Evolutionary conservation across 2,797 vertebrate species (phyloP), one percentile per base, ranked within the genome.

Genomic region (Choloepus didactylus): DNA sequence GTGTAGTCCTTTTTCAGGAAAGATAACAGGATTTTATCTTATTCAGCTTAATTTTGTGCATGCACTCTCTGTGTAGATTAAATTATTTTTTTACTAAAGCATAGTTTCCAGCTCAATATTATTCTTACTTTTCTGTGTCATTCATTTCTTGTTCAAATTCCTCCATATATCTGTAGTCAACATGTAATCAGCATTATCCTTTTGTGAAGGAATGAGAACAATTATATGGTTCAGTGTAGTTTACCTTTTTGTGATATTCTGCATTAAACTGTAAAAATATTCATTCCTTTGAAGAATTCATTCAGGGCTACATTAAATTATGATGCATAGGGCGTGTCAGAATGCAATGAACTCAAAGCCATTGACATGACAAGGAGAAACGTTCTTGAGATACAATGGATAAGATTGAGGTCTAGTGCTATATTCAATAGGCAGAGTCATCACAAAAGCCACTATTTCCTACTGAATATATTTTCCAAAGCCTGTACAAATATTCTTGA

Each of bases 11-110:
- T 69, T 81, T 84, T 46, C 7, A 56, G 49, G 27, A 89, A 85
- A 29, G 9, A 56, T 27, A 2, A 15, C 9, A 66, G 3, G 15
- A 10, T 62, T 54, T 11, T 66, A 84, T 76, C 19, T 72, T 64
- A 84, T 56, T 89, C 15, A 87, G 7, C 27, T 73, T 87, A 88
- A 60, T 73, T 94, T 60, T 49, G 7, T 81, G 44, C 31, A 27
- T 27, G 18, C 73, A 56, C 25, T 69, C 5, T 85, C 9, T 59
- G 9, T 73, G 29, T 38, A 66, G 21, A 89, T 46, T 88, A 25
- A 64, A 84, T 87, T 54, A 27, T 2, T 35, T 62, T 80, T 88
- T 87, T 6, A 31, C 35, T 38, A 29, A 88, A 87, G 18, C 10
- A 15, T 60, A 62, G 44, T 73, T 72, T 69, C 3, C 6, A 38